A percentile compares a stretch with the other conserved stretches of the same genome.
Conservation (phyloP, 2,113 vertebrate genomes). For the Caranx melampygus region DNA sequence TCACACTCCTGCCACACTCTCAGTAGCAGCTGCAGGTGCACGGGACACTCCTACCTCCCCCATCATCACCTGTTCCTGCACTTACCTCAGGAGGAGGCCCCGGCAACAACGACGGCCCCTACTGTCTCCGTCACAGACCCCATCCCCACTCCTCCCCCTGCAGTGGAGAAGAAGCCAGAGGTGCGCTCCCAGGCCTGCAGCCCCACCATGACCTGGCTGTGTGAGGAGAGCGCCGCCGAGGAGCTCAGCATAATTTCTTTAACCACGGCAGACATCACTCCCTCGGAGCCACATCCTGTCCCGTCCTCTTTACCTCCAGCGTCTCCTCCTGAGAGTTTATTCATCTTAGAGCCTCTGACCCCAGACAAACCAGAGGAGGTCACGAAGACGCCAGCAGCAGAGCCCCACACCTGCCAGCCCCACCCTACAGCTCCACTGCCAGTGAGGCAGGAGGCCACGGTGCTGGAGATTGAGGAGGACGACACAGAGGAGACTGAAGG, state of each 20-base stretch:
- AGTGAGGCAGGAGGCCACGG: constrained; percentile 49
- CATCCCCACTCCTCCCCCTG: constrained; percentile 63
- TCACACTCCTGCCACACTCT: constrained; percentile 80
- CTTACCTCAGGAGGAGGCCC: constrained; percentile 90
- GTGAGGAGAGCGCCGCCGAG: constrained; percentile 79
- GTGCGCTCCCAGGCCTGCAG: constrained; percentile 90
- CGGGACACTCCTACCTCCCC: constrained; percentile 80
- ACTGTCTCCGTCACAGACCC: constrained; percentile 42
- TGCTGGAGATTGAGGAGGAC: constrained; percentile 54
- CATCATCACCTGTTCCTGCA: constrained; percentile 86
- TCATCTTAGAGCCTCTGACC: constrained; percentile 37
- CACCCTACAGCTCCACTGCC: constrained; percentile 44
- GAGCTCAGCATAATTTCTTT: constrained; percentile 76
- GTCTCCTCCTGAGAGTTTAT: constrained; percentile 29
- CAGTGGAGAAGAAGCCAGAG: constrained; percentile 87
- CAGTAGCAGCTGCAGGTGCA: constrained; percentile 77
- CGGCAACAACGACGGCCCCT: constrained; percentile 69
- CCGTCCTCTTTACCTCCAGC: constrained; percentile 56
- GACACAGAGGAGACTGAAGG: constrained; percentile 31
- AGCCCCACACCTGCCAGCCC: constrained; percentile 80
- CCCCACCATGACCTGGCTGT: constrained; percentile 86
- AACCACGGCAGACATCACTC: constrained; percentile 45
- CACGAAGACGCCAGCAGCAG: not conserved
- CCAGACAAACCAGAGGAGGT: constrained; percentile 30
- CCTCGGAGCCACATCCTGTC: constrained; percentile 42